A percentile compares a stretch with the other conserved stretches of the same genome.
Evolutionary conservation across 2,888 invertebrate genomes (phyloP).

Genomic region (Nemotelus nigrinus): DNA sequence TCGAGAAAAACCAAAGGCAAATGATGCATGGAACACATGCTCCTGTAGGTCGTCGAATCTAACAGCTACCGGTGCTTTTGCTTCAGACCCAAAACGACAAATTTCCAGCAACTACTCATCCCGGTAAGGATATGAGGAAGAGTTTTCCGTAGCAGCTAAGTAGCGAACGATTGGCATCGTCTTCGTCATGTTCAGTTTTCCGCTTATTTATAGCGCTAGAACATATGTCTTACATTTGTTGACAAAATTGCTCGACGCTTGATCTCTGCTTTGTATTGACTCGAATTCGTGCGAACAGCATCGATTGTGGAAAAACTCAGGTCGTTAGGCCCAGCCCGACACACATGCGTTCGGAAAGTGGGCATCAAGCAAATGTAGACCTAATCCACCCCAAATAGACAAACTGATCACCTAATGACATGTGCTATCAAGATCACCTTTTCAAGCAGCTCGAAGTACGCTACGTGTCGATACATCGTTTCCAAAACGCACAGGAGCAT

Average conservation of each 20-base stretch:
- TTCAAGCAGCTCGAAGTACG: background rate
- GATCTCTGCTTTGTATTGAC: slow-evolving; percentile 42
- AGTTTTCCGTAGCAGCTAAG: slow-evolving; percentile 22
- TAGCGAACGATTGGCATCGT: slow-evolving; percentile 21
- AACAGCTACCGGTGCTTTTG: background rate
- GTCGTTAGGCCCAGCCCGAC: background rate
- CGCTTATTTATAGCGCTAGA: slow-evolving; percentile 41
- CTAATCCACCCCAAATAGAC: slow-evolving; percentile 9
- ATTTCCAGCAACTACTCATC: slow-evolving; percentile 35
- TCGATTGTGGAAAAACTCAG: slow-evolving; percentile 8
- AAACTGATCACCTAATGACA: slow-evolving; percentile 16
- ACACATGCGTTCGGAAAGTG: background rate
- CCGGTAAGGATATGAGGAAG: slow-evolving; percentile 17
- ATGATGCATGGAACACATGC: slow-evolving; percentile 11
- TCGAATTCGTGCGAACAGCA: slow-evolving; percentile 20
- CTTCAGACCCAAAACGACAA: slow-evolving; percentile 16
- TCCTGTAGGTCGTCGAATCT: background rate
- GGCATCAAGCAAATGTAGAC: slow-evolving; percentile 15
- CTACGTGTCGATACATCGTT: no score
- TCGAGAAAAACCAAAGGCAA: background rate
- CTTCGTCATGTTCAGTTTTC: background rate
- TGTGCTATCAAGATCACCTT: slow-evolving; percentile 41
- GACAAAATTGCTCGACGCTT: slow-evolving; percentile 46
- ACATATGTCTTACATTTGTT: slow-evolving; percentile 47
- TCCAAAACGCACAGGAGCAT: background rate